Conservation (phyloP, 2,113 vertebrate genomes). For the Bos javanicus region DNA sequence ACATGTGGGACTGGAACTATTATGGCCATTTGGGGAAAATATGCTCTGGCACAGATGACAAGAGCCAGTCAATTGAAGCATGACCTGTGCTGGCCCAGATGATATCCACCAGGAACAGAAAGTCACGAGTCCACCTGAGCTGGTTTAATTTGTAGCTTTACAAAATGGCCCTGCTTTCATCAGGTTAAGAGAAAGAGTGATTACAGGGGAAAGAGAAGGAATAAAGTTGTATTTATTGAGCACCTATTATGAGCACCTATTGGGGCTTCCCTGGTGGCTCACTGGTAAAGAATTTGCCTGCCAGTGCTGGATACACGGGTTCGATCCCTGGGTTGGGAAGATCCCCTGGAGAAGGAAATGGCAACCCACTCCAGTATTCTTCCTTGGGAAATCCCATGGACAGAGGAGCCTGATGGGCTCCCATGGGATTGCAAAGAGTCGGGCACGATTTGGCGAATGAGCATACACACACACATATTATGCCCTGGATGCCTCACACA, state of each 20-base stretch:
- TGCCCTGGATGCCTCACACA: neutral
- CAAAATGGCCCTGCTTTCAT: neutral
- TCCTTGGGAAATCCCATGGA: neutral
- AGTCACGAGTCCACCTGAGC: neutral
- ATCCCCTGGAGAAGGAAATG: neutral
- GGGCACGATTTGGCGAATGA: neutral
- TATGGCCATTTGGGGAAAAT: neutral
- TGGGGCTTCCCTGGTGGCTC: neutral
- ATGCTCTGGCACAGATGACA: neutral
- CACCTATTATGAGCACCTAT: neutral
- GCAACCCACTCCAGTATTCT: neutral
- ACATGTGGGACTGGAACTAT: neutral
- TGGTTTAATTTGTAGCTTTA: neutral
- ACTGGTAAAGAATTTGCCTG: neutral
- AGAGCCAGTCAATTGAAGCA: neutral
- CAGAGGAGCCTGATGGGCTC: neutral
- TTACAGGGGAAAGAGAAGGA: neutral
- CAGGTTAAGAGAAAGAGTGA: neutral
- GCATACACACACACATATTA: neutral
- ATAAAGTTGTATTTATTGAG: neutral
- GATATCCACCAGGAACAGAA: neutral
- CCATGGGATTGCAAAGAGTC: neutral
- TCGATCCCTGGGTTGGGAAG: neutral
- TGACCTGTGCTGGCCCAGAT: neutral
- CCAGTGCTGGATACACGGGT: neutral